These are phyloP conservation scores for Dastarcus helophoroides DNA, from an alignment of 2,888 invertebrate genomes.

Conservation along the genomic window DNA sequence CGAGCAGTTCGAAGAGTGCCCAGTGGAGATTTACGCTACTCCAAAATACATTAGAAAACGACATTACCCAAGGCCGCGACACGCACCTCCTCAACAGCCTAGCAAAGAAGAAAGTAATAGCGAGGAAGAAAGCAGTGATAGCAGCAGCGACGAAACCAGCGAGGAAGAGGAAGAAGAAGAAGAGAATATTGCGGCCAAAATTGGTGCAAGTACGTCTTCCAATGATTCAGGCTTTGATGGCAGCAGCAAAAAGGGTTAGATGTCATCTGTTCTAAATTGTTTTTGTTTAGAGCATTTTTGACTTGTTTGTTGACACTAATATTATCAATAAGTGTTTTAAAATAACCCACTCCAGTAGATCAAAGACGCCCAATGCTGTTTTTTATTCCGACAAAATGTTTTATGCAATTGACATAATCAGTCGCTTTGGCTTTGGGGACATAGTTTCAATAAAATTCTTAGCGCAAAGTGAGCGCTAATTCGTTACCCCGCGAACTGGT, in stretches of 20 bases:
- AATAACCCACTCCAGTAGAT: too few species aligned
- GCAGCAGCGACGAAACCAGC: constrained; percentile 20
- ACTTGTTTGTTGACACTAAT: too few species aligned
- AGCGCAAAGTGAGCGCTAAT: too few species aligned
- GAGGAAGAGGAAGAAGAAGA: constrained; percentile 17
- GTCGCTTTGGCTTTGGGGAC: too few species aligned
- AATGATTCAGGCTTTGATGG: constrained; percentile 77
- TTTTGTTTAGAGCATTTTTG: neutral
- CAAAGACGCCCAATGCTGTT: too few species aligned
- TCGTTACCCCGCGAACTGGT: too few species aligned
- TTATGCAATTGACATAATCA: too few species aligned
- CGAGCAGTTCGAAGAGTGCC: constrained; percentile 31
- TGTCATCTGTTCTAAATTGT: constrained; percentile 22
- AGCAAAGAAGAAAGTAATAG: constrained; percentile 13
- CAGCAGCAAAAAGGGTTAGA: constrained; percentile 51
- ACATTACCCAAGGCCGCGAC: constrained; percentile 31
- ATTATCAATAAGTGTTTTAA: too few species aligned
- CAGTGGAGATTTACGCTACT: constrained; percentile 33
- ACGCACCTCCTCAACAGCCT: constrained; percentile 12
- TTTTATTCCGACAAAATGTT: too few species aligned
- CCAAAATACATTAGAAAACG: constrained; percentile 33
- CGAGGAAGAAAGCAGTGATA: constrained; percentile 22
- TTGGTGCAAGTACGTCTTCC: constrained; percentile 59
- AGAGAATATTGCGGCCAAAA: constrained; percentile 25
- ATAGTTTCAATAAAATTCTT: too few species aligned